Evolutionary conservation across 2,113 vertebrate genomes (phyloP).

Genomic region (Ictalurus furcatus): DNA sequence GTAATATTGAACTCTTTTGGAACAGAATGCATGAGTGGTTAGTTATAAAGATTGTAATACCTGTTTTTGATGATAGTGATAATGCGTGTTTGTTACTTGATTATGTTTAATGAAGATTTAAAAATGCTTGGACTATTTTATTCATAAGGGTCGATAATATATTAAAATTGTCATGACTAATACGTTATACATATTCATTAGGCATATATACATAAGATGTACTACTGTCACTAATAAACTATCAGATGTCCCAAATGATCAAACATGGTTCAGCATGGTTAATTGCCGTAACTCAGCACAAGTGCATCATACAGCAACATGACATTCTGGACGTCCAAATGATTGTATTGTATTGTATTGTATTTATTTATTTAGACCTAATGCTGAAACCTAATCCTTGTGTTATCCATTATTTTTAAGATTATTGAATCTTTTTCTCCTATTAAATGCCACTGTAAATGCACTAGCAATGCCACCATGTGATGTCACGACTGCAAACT

Average conservation of each 20-base stretch:
- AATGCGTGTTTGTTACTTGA: too few species aligned
- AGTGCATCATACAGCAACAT: not conserved
- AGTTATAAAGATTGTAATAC: too few species aligned
- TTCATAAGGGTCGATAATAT: not conserved
- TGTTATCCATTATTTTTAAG: not conserved
- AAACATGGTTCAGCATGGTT: not conserved
- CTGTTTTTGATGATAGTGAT: too few species aligned
- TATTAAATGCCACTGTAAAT: not conserved
- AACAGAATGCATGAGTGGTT: too few species aligned
- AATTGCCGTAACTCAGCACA: not conserved
- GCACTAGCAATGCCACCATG: not conserved
- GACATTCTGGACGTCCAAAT: not conserved
- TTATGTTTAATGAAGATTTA: too few species aligned
- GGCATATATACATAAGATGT: not conserved
- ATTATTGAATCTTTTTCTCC: not conserved
- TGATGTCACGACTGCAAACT: not conserved
- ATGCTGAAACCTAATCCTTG: not conserved
- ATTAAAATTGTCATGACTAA: not conserved
- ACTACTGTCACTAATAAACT: not conserved
- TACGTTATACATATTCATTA: not conserved
- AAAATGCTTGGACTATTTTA: not conserved
- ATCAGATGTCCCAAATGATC: not conserved
- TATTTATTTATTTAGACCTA: not conserved
- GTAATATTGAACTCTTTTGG: too few species aligned
- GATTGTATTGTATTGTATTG: too few species aligned